Conservation (phyloP, 2,113 vertebrate genomes). For the Vulpes vulpes region DNA sequence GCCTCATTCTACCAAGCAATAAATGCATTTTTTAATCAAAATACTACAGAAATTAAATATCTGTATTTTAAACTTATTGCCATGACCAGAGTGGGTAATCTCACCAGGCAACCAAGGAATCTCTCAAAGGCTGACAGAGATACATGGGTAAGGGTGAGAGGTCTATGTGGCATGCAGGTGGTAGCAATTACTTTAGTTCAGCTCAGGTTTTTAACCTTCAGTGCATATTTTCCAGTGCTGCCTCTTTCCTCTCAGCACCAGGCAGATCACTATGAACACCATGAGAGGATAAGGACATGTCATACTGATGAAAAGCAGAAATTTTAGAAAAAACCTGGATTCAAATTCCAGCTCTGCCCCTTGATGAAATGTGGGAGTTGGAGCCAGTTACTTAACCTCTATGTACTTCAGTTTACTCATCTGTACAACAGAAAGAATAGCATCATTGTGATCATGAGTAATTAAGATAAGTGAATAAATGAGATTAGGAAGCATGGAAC, state of each 20-base stretch:
- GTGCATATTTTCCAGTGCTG: background rate
- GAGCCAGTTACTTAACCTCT: background rate
- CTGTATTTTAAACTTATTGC: background rate
- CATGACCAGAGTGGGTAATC: background rate
- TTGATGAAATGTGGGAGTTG: background rate
- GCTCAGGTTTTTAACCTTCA: background rate
- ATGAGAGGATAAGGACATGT: background rate
- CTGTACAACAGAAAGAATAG: background rate
- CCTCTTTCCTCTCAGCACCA: background rate
- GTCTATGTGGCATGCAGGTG: too few species aligned
- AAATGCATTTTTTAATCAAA: background rate
- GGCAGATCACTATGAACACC: background rate
- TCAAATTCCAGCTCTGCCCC: background rate
- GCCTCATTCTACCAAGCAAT: background rate
- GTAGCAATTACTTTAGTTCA: background rate
- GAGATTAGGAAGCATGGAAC: background rate
- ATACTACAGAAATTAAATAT: background rate
- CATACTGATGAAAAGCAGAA: background rate
- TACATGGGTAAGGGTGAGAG: accelerated
- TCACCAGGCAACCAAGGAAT: background rate
- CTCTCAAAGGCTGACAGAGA: background rate
- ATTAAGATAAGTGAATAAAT: background rate
- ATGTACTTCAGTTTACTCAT: background rate
- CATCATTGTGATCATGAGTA: background rate
- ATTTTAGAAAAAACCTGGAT: background rate